Base-by-base conservation (phyloP, 1,140 invertebrate genomes). In the Saccostrea cuccullata region DNA sequence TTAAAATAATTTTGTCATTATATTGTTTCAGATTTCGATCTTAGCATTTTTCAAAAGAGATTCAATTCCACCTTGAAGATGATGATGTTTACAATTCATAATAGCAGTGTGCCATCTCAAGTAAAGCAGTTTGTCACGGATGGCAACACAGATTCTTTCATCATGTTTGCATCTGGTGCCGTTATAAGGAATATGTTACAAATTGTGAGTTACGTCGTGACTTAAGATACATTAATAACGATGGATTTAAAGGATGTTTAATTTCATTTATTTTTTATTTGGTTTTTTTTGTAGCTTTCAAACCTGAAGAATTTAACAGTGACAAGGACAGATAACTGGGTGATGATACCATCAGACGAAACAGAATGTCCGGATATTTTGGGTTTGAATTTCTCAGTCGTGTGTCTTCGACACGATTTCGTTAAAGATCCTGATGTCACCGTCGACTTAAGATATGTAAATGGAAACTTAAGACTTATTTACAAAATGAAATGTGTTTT, bases 311-410 rank as follows among this genome's bases (percentile, higher is more conserved):
- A 58, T 26, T 58, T 20, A 60, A 85, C 84, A 77, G 23, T 64
- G 30, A 64, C 20, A 73, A 84, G 73, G 20, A 13, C 2, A 2
- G 67, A 82, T 86, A 67, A 87, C 23, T 88, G 87, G 87, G 82
- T 88, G 30, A 55, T 86, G 47, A 70, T 73, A 3, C 84, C 87
- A 12, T 60, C 60, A 9, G 84, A 90, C 84, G 64, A 58, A n/a
- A 60, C 56, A 58, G 67, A 40, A 23, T 87, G 86, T 73, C 85
- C 89, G 0, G 47, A 83, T 55, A 55, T 83, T 47, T n/a, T 20
- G 20, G 30, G 70, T 73, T n/a, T 85, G 13, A 40, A 47, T 26
- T 55, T 23, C 55, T 88, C 67, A n/a, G 60, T 88, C 23, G 60
- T 84, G 20, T 85, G 84, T 85, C 20, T 85, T 58, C 56, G 58